A percentile compares a stretch with the other conserved stretches of the same genome.
Evolutionary conservation across 2,888 invertebrate genomes (phyloP).

Genomic region (Eulithis prunata): DNA sequence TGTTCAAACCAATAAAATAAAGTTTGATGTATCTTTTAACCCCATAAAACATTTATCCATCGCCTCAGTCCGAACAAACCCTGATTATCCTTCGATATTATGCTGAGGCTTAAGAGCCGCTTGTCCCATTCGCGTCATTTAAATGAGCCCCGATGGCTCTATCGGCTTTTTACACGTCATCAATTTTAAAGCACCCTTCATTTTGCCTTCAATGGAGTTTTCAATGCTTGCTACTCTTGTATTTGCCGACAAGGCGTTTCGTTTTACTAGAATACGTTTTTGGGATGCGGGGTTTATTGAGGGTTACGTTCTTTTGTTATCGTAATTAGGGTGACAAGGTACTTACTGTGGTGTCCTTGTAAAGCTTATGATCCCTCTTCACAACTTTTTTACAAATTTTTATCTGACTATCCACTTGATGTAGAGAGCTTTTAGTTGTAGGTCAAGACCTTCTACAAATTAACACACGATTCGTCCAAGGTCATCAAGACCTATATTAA

Average conservation of each 20-base stretch:
- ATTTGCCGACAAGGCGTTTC: slow-evolving; percentile 62
- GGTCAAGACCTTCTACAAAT: too few relatives aligned
- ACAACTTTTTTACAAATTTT: too few relatives aligned
- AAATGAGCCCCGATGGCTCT: slow-evolving; percentile 74
- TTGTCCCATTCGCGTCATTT: slow-evolving; percentile 67
- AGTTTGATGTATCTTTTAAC: neutral
- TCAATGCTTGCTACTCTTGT: slow-evolving; percentile 51
- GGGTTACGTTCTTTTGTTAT: slow-evolving; percentile 14
- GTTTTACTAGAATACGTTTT: slow-evolving; percentile 54
- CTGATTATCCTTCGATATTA: slow-evolving; percentile 46
- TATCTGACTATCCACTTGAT: too few relatives aligned
- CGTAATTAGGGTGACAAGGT: slow-evolving; percentile 8
- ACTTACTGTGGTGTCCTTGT: neutral
- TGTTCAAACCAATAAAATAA: neutral
- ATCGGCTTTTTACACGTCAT: slow-evolving; percentile 78
- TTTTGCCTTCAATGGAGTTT: slow-evolving; percentile 66
- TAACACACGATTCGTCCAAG: too few relatives aligned
- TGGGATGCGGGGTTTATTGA: slow-evolving; percentile 32
- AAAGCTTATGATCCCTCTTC: neutral
- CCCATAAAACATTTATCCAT: slow-evolving; percentile 10
- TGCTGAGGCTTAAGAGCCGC: slow-evolving; percentile 59
- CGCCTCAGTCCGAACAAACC: slow-evolving; percentile 18
- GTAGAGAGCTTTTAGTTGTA: too few relatives aligned
- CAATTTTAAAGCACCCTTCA: slow-evolving; percentile 74
- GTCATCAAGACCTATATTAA: too few relatives aligned